Conservation (phyloP, 2,113 vertebrate genomes). For the Onychorhynchus coronatus region DNA sequence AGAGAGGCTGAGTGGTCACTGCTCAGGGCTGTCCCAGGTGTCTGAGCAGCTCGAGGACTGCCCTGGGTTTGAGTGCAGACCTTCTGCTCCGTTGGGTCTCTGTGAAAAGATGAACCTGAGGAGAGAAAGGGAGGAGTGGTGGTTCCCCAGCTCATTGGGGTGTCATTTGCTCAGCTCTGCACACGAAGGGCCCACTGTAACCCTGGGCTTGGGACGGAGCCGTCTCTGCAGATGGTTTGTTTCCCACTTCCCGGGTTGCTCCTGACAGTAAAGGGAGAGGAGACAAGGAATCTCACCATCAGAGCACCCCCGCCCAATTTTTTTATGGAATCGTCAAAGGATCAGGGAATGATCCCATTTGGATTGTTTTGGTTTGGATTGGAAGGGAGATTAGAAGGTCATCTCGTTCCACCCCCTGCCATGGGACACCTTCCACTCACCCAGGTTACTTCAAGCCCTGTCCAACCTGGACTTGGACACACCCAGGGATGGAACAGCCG, state of each 20-base stretch:
- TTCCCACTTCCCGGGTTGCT: not conserved
- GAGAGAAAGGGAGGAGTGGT: not conserved
- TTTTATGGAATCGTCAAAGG: not conserved
- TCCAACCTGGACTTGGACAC: not conserved
- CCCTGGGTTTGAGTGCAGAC: rapidly evolving
- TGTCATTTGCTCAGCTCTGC: not conserved
- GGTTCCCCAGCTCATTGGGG: no score
- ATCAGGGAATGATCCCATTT: not conserved
- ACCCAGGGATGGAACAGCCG: not conserved
- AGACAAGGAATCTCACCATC: not conserved
- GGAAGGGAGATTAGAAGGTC: not conserved
- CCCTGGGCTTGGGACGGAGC: not conserved
- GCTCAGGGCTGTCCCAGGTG: not conserved
- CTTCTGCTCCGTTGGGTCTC: not conserved
- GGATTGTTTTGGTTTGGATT: not conserved
- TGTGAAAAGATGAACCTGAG: not conserved
- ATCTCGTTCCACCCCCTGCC: not conserved
- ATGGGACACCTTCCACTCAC: not conserved
- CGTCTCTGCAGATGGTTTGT: not conserved
- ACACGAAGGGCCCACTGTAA: no score
- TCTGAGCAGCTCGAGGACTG: not conserved
- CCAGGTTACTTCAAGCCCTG: rapidly evolving
- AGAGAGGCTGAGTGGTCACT: not conserved
- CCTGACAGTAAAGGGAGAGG: not conserved
- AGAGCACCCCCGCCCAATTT: no score